These are phyloP conservation scores for Sycophaga agraensis DNA, from an alignment of 1,140 invertebrate genomes.

Conservation along the genomic window DNA sequence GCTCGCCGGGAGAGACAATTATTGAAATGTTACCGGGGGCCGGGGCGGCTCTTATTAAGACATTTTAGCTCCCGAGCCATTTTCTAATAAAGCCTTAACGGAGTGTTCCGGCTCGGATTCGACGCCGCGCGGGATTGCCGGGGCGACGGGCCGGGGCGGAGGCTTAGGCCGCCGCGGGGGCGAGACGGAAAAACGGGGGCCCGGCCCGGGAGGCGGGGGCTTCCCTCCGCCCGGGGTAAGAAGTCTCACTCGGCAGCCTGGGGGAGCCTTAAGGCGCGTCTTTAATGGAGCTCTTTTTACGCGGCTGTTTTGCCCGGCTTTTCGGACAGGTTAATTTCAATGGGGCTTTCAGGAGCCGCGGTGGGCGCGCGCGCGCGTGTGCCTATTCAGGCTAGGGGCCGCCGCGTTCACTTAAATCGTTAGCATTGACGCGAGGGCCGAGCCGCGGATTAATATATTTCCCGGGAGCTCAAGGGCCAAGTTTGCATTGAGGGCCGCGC, in stretches of 20 bases:
- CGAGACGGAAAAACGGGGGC: slow-evolving; percentile 20
- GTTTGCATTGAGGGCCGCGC: too few species aligned
- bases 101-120: slow-evolving; percentile 32
- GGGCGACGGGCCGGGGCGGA: background rate
- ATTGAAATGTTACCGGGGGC: slow-evolving; percentile 18
- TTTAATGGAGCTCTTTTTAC: slow-evolving; percentile 25
- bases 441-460: too few species aligned
- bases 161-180: slow-evolving; percentile 36
- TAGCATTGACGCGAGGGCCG: background rate
- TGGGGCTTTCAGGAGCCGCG: background rate
- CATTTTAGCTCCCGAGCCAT: slow-evolving; percentile 44
- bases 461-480: too few species aligned
- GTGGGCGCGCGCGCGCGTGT: too few species aligned
- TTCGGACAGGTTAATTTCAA: slow-evolving; percentile 22
- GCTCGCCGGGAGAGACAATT: background rate
- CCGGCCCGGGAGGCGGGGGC: too few species aligned
- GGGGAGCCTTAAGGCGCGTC: background rate
- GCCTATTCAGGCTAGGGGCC: too few species aligned
- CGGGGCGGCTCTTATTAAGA: slow-evolving; percentile 45
- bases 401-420: slow-evolving; percentile 19
- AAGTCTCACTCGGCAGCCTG: too few species aligned
- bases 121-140: slow-evolving; percentile 19
- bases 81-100: slow-evolving; percentile 56
- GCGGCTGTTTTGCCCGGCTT: background rate
- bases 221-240: too few species aligned